Evolutionary conservation across 37 sponge, comb jelly and placozoan species (phyloP), one percentile per base, ranked within the genome.

Genomic region (Hexactinellida sp.): DNA sequence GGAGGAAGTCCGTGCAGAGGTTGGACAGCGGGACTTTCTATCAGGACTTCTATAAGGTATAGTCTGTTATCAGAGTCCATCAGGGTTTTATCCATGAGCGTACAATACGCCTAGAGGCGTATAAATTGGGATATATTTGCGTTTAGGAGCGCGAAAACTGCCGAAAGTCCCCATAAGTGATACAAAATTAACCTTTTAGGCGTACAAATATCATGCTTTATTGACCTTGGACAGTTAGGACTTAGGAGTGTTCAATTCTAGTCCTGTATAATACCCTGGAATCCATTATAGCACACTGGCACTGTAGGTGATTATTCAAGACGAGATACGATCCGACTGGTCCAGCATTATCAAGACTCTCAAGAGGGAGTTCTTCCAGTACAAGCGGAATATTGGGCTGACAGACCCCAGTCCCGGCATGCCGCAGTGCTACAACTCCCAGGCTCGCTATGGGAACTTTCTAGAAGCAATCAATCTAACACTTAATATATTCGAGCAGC

Each of bases 381-480:
- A 87, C 39, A 82, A 83, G 38, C 39, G 84, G 3, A 38, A 38
- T 3, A 83, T 37, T 3, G 84, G 84, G 9, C 38, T 83, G 3
- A 83, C 38, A 9, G 37, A 38, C 24, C 84, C 84, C 7, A 36
- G 21, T 32, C 38, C 38, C 9, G 24, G 36, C 23, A 5, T 36
- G 36, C 82, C 87, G 24, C 52, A 28, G n/a, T 51, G 87, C 84
- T 38, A 39, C 30, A 5, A 52, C 0, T 92, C 92, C 13, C 37
- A 38, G n/a, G 88, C 93, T 83, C 38, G 90, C n/a, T 88, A 91
- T 35, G 99, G 99, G 28, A 97, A 95, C 37, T 83, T 94, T 37
- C 86, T 97, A 41, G 99, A 97, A 85, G 91, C 92, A 25, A 92
- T 95, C 39, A 97, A 97, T 55, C 92, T 97, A 0, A 91, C 95